These are phyloP conservation scores for Deroplatys truncata DNA, from an alignment of 2,888 invertebrate genomes.

Conservation along the genomic window DNA sequence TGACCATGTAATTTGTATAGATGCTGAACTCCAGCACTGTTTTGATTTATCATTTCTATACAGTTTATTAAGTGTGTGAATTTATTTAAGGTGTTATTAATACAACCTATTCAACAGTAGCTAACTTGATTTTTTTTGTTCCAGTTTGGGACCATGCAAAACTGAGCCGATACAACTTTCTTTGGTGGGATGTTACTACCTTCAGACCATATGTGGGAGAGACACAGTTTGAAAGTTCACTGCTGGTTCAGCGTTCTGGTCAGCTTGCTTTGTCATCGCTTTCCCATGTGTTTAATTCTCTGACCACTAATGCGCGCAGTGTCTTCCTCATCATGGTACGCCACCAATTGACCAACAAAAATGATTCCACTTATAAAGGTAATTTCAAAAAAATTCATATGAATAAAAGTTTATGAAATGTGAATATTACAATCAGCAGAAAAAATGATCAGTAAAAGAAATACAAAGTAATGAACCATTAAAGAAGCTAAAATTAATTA, in stretches of 20 bases:
- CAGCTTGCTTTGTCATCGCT: constrained; percentile 79
- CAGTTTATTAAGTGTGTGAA: no score
- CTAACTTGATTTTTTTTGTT: constrained; percentile 35
- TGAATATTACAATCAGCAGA: no score
- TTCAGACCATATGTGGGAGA: constrained; percentile 79
- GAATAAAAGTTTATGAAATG: no score
- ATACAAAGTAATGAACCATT: no score
- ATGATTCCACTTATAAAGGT: constrained; percentile 72
- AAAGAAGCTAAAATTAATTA: no score
- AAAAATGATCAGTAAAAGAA: no score
- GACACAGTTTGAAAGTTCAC: constrained; percentile 78
- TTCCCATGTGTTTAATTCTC: constrained; percentile 82
- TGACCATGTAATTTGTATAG: no score
- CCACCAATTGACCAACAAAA: constrained; percentile 73
- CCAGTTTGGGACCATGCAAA: constrained; percentile 88
- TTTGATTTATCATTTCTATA: no score
- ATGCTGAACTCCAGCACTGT: no score
- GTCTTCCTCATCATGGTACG: constrained; percentile 79
- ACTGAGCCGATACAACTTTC: constrained; percentile 78
- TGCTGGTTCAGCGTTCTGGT: constrained; percentile 75
- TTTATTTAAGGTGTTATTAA: no score
- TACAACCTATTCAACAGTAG: no score
- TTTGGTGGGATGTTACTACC: constrained; percentile 88
- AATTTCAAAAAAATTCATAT: constrained; percentile 30
- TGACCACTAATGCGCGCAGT: constrained; percentile 82